Evolutionary conservation across 2,797 vertebrate genomes (phyloP), one percentile per base, ranked within the genome.

Genomic region (Odontamblyopus rebecca): DNA sequence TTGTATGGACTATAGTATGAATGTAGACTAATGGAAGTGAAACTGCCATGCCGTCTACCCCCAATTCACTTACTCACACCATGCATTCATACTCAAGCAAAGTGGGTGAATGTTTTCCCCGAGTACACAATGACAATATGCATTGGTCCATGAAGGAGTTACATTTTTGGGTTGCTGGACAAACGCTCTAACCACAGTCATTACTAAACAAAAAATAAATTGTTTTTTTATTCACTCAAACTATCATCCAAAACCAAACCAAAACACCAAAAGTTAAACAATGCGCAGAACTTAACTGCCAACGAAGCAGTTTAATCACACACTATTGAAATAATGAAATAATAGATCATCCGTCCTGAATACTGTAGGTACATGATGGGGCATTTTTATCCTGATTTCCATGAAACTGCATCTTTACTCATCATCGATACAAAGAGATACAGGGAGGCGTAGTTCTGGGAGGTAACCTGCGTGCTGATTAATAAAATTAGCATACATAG

Each of bases 401-500:
- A 59, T 57, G 71, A 73, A 73, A 85, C 81, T 77, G 73, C 77
- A 81, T 26, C 74, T 82, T 82, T 65, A 74, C 67, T 70, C 68
- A 75, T 83, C 77, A 77, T 89, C 81, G 78, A 80, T 80, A 75
- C 48, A 54, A 53, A 48, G 48, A 67, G 65, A 56, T 38, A 65
- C 60, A 69, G 73, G 81, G 79, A 82, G 86, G 78, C 72, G 74
- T 81, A 62, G 74, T 57, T 82, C 74, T 60, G 77, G 69, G 82
- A 80, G 78, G 76, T 61, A 64, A 81, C 73, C 72, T 76, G 81
- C 71, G 81, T 84, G 88, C 82, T 90, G 82, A 87, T 89, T 85
- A 87, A 86, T 87, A 79, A 78, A 83, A 88, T 89, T 88, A 86
- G 72, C 88, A 90, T 88, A 80, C 63, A 64, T 54, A 61, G 61